Evolutionary conservation across 2,113 vertebrate genomes (phyloP), one percentile per base, ranked within the genome.

Genomic region (Tychaedon coryphoeus): DNA sequence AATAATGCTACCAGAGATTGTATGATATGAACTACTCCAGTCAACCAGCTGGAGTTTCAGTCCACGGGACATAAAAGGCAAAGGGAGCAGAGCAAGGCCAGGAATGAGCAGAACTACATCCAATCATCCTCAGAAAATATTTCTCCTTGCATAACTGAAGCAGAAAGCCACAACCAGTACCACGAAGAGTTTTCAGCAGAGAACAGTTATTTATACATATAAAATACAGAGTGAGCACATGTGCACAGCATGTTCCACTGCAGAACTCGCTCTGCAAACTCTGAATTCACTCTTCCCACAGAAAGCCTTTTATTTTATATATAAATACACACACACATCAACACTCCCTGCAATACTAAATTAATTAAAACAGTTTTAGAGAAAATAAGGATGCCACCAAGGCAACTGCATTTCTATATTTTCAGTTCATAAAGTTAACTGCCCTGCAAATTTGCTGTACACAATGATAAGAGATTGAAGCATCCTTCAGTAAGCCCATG

Each of bases 21-120:
- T 14, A 8, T 24, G 43, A 80, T 34, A 65, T 8, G 26, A 95
- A 28, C 43, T 43, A 51, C 56, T 43, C 6, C 15, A 61, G 40
- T 42, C 70, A 79, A 42, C 17, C 34, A 28, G 42, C 45, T 38
- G 19, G 9, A 34, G 51, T 62, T 86, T 23, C 70, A 92, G 69
- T 56, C 56, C 40, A 28, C 2, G 77, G 90, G 51, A 93, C 85
- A 83, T 79, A 92, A 93, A 95, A 93, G 92, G 88, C 92, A 88
- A 90, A 9, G 10, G 56, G 43, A 94, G 56, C 81, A 70, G 54
- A 83, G 54, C 5, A 28, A 73, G 53, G 64, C 69, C 87, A 77
- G 61, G 45, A 92, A 62, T 1, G 42, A 70, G 50, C 67, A 85
- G 64, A 90, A 92, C 73, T 25, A 25, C 47, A 66, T 28, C 67